Evolutionary conservation across 1,140 invertebrate genomes (phyloP).

Genomic region (Bombus impatiens): DNA sequence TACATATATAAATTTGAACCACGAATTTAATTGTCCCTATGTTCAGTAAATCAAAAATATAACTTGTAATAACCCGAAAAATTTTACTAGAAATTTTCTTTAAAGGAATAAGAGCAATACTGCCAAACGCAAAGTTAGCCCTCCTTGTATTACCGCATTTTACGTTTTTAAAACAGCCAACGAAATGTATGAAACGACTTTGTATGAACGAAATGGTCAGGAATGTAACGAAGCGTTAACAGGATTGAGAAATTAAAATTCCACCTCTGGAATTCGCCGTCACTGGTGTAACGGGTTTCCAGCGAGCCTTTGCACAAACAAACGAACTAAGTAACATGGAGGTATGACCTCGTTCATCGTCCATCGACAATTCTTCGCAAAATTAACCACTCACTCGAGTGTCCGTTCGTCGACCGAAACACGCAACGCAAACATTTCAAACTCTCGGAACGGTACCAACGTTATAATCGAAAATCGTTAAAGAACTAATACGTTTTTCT

Average conservation of each 20-base stretch:
- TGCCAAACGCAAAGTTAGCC: background rate
- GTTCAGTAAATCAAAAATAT: background rate
- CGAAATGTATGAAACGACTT: background rate
- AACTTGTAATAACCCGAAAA: background rate
- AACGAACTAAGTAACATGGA: conserved; percentile 32
- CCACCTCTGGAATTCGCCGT: conserved; percentile 57
- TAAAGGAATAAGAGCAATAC: too few species aligned
- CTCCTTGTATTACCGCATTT: background rate
- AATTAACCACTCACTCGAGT: conserved; percentile 22
- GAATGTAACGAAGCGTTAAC: conserved; percentile 59
- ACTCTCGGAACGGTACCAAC: background rate
- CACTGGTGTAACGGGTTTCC: conserved; percentile 58
- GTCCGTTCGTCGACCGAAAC: conserved; percentile 23
- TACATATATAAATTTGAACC: background rate
- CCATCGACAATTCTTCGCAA: conserved; percentile 21
- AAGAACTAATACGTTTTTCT: too few species aligned
- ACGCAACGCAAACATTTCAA: background rate
- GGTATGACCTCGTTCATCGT: conserved; percentile 58
- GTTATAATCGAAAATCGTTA: background rate
- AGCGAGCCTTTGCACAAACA: conserved; percentile 26
- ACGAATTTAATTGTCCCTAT: background rate
- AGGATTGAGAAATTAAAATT: conserved; percentile 69
- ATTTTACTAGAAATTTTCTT: background rate
- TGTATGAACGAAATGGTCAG: conserved; percentile 14
- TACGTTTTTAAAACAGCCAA: background rate